Evolutionary conservation across 2,113 vertebrate species (phyloP).

Genomic region (Syngnathoides biaculeatus): DNA sequence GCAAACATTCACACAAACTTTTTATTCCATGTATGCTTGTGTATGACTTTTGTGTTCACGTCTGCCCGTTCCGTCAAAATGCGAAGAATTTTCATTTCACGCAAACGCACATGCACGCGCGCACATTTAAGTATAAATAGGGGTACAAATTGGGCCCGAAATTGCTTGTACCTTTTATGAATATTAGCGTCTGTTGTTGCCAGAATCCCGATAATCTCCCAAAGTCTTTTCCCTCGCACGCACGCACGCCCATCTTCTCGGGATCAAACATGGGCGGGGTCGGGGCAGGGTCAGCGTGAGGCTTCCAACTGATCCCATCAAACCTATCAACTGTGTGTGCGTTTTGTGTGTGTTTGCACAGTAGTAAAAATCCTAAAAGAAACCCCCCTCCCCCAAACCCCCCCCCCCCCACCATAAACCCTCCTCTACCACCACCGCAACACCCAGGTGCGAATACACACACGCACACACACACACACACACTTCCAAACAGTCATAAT

Average conservation of each 20-base stretch:
- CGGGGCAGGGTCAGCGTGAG: constrained; percentile 58
- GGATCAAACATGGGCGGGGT: constrained; percentile 67
- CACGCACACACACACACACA: constrained; percentile 13
- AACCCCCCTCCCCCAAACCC: constrained; percentile 14
- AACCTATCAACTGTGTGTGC: constrained; percentile 63
- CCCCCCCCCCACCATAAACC: constrained; percentile 37
- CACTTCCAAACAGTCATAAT: background rate
- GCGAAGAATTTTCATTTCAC: no score
- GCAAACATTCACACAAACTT: no score
- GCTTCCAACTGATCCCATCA: constrained; percentile 71
- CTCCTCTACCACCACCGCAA: constrained; percentile 28
- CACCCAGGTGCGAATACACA: constrained; percentile 54
- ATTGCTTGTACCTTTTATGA: no score
- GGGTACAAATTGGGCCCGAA: no score
- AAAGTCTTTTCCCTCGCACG: background rate
- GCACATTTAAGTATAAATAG: no score
- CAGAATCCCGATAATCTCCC: background rate
- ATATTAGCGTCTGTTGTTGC: background rate
- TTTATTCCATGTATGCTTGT: no score
- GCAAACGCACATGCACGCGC: no score
- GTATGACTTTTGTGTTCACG: no score
- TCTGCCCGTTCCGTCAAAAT: no score
- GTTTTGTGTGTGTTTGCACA: constrained; percentile 65
- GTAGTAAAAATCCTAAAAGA: constrained; percentile 72
- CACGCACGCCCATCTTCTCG: constrained; percentile 28